Conservation (phyloP, 2,888 invertebrate genomes). For the Buathra laborator region DNA sequence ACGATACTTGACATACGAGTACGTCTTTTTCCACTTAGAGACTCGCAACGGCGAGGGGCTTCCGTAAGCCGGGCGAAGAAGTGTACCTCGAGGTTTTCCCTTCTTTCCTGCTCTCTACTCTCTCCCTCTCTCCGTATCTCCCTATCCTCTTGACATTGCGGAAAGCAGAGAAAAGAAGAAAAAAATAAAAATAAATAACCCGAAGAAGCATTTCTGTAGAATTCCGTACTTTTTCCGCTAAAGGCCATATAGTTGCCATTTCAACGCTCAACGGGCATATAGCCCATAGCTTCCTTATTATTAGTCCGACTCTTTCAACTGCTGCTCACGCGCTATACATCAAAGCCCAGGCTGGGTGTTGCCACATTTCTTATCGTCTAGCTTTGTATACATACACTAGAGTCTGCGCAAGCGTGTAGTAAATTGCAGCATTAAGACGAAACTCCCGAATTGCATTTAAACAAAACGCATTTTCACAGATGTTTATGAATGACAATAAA, state of each 20-base stretch:
- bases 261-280: constrained; percentile 19
- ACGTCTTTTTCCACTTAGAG: constrained; percentile 61
- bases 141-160: constrained; percentile 17
- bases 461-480: background rate
- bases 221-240: background rate
- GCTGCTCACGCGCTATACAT: background rate
- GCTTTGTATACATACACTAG: constrained; percentile 15
- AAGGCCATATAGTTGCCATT: constrained; percentile 28
- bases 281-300: constrained; percentile 38
- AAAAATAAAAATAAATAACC: background rate
- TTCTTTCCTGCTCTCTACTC: background rate
- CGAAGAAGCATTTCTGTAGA: background rate
- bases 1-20: constrained; percentile 34
- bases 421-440: background rate
- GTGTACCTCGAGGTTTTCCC: constrained; percentile 26
- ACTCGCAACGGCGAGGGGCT: constrained; percentile 34
- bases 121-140: background rate
- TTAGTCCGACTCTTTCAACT: constrained; percentile 45
- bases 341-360: background rate
- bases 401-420: background rate
- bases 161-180: background rate
- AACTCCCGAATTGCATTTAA: background rate
- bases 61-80: constrained; percentile 25
- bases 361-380: constrained; percentile 7
- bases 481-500: background rate